These are phyloP conservation scores for Latrodectus hesperus DNA, from an alignment of 2,888 invertebrate genomes.

Conservation along the genomic window DNA sequence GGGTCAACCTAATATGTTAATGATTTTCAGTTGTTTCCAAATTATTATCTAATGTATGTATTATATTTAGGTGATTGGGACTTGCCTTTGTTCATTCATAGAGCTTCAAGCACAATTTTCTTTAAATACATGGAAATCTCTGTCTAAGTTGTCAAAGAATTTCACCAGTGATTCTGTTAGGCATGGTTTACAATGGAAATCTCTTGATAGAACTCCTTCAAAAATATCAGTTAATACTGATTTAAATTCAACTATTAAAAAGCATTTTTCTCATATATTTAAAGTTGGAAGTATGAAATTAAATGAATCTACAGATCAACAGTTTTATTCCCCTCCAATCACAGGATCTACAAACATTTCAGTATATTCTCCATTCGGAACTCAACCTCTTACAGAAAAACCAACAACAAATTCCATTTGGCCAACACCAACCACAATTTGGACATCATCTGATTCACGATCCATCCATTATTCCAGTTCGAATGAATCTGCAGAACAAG, in stretches of 20 bases:
- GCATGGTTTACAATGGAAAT: constrained; percentile 53
- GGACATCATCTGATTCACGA: constrained; percentile 26
- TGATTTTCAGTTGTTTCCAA: background rate
- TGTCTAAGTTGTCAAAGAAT: constrained; percentile 65
- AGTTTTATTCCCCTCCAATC: constrained; percentile 30
- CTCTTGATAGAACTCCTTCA: constrained; percentile 47
- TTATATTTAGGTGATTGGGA: constrained; percentile 65
- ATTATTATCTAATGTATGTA: background rate
- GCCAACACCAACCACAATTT: constrained; percentile 40
- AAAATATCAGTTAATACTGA: constrained; percentile 56
- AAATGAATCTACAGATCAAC: constrained; percentile 44
- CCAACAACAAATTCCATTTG: constrained; percentile 28
- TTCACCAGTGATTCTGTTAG: constrained; percentile 53
- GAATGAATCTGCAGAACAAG: constrained; percentile 25
- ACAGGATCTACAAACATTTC: constrained; percentile 19
- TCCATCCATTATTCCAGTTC: constrained; percentile 8
- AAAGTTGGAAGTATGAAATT: constrained; percentile 56
- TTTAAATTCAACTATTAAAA: constrained; percentile 63
- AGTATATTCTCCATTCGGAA: constrained; percentile 40
- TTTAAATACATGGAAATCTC: constrained; percentile 66
- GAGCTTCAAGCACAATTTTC: constrained; percentile 71
- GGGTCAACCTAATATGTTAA: too few relatives aligned
- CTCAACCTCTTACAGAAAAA: constrained; percentile 23
- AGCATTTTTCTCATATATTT: constrained; percentile 65
- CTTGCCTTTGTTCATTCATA: constrained; percentile 69